These are phyloP conservation scores for Melitaea athalia DNA, from an alignment of 2,888 invertebrate species.

Conservation along the genomic window DNA sequence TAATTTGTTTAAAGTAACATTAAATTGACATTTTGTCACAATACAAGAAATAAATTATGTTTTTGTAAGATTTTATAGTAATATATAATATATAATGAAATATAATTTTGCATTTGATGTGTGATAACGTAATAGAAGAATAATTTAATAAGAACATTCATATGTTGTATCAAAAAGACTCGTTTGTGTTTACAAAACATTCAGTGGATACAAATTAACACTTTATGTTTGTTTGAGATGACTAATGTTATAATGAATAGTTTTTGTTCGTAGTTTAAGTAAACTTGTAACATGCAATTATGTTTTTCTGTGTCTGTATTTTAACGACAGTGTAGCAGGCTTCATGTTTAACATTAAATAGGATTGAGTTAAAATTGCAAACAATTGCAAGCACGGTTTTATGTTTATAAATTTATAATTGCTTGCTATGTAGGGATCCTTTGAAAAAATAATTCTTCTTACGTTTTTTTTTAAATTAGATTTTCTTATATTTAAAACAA, in stretches of 20 bases:
- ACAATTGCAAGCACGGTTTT: not conserved
- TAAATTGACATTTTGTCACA: not conserved
- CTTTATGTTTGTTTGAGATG: not conserved
- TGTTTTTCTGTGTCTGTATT: not conserved
- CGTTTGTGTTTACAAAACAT: not conserved
- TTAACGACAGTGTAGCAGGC: not conserved
- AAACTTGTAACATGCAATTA: not conserved
- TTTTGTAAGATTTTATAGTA: not conserved
- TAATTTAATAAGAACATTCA: not conserved
- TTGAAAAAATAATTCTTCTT: too few species aligned
- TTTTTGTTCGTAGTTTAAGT: not conserved
- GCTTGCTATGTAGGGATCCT: not conserved
- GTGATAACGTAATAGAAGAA: not conserved
- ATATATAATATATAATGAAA: constrained; percentile 1
- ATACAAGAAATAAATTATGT: constrained; percentile 1
- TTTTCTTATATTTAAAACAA: too few species aligned
- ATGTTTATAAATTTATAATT: not conserved
- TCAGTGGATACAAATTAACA: not conserved
- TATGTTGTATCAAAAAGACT: not conserved
- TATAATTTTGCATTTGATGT: not conserved
- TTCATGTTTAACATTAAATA: not conserved
- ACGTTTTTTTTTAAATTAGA: too few species aligned
- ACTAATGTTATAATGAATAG: not conserved
- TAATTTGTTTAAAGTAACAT: constrained; percentile 4
- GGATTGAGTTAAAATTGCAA: not conserved